Evolutionary conservation across 2,888 invertebrate species (phyloP).

Genomic region (Zelleria hepariella): DNA sequence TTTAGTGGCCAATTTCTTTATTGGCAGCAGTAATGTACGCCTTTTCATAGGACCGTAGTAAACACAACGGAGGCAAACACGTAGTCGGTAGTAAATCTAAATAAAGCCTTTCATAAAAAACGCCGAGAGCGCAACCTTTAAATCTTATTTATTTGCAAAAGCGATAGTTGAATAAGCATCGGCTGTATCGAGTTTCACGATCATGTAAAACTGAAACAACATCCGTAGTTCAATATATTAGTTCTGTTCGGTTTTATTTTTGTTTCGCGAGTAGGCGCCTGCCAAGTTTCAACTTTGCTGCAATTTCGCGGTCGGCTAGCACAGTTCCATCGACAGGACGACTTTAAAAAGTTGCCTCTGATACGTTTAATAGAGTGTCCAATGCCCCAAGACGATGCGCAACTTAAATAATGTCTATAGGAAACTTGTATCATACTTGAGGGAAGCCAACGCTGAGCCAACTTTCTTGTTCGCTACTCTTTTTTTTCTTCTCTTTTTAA

Average conservation of each 20-base stretch:
- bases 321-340: conserved; percentile 37
- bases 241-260: conserved; percentile 24
- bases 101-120: neutral
- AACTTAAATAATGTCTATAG: conserved; percentile 61
- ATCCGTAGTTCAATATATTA: conserved; percentile 1
- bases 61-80: neutral
- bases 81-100: neutral
- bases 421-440: conserved; percentile 50
- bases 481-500: conserved; percentile 46
- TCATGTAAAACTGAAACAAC: conserved; percentile 5
- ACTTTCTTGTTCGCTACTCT: conserved; percentile 49
- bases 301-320: conserved; percentile 53
- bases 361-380: conserved; percentile 56
- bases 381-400: conserved; percentile 28
- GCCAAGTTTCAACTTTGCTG: conserved; percentile 48
- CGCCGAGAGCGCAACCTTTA: neutral
- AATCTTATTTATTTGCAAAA: neutral
- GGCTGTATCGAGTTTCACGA: conserved; percentile 1
- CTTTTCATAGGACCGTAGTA: neutral
- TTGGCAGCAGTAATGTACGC: neutral
- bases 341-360: conserved; percentile 55
- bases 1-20: neutral
- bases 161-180: conserved; percentile 4
- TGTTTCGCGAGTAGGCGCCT: conserved; percentile 55
- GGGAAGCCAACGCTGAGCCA: conserved; percentile 33